phyloP scores from a whole-genome alignment of 2,797 vertebrate species.

The Danio jaintianensis region DNA sequence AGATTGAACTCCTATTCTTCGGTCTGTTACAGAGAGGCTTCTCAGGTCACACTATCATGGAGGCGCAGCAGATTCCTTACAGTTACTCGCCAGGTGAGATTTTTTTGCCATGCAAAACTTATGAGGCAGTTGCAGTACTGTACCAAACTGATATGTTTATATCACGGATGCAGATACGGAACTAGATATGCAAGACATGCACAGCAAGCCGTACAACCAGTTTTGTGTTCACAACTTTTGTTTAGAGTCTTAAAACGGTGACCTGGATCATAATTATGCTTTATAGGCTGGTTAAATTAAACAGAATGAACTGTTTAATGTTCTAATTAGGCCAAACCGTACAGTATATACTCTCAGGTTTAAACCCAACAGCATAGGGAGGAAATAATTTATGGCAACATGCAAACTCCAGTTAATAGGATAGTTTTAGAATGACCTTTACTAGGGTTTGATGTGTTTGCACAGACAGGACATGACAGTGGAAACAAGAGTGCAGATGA shows the following conservation, averaged over 20 bases:
- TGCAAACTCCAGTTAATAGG: slow-evolving; percentile 35
- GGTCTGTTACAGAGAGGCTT: slow-evolving; percentile 70
- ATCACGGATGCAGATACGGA: slow-evolving; percentile 28
- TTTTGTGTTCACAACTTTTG: slow-evolving; percentile 2
- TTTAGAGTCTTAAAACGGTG: not conserved
- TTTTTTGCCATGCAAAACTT: slow-evolving; percentile 58
- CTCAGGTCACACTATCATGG: slow-evolving; percentile 64
- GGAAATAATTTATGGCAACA: slow-evolving; percentile 39
- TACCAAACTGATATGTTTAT: slow-evolving; percentile 26
- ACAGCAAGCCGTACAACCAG: slow-evolving; percentile 4
- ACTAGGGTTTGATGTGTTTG: slow-evolving; percentile 19
- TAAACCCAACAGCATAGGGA: slow-evolving; percentile 14
- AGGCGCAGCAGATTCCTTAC: slow-evolving; percentile 67
- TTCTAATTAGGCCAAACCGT: slow-evolving; percentile 8
- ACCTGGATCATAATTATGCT: slow-evolving; percentile 7
- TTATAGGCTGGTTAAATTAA: not conserved
- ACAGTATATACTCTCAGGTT: not conserved
- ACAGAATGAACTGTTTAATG: not conserved
- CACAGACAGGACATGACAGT: slow-evolving; percentile 30
- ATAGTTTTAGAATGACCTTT: slow-evolving; percentile 61
- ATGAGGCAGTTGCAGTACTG: slow-evolving; percentile 38
- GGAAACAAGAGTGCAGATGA: slow-evolving; percentile 35
- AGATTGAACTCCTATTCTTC: slow-evolving; percentile 62
- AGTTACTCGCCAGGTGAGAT: slow-evolving; percentile 81
- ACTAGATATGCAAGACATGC: slow-evolving; percentile 32